A percentile compares a stretch with the other conserved stretches of the same genome.
Conservation (phyloP, 2,113 vertebrate genomes). For the Melospiza georgiana region DNA sequence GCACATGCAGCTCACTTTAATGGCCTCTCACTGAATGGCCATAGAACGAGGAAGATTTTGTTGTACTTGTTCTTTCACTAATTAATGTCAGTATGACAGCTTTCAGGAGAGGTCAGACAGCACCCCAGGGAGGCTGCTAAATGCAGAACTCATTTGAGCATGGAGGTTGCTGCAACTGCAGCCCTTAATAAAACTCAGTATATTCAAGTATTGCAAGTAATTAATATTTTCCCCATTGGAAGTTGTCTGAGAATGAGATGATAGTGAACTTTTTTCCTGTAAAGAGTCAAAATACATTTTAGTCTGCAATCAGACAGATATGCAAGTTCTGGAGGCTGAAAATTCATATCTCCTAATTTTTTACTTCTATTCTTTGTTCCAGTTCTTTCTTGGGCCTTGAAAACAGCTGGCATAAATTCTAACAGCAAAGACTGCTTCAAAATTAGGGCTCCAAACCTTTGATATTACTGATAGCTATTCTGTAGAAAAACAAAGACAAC, state of each 20-base stretch:
- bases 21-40: not conserved
- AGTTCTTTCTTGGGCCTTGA: not conserved
- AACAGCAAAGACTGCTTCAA: not conserved
- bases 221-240: not conserved
- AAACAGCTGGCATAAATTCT: not conserved
- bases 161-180: not conserved
- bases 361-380: not conserved
- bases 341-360: not conserved
- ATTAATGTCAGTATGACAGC: not conserved
- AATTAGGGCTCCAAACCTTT: not conserved
- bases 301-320: not conserved
- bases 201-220: not conserved
- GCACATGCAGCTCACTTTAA: not conserved
- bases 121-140: constrained; percentile 6
- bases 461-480: not conserved
- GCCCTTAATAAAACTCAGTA: not conserved
- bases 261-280: not conserved
- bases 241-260: not conserved
- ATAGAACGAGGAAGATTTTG: not conserved
- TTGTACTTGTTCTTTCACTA: not conserved
- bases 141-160: not conserved
- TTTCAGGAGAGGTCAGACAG: constrained; percentile 14
- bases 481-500: not conserved
- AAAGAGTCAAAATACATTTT: not conserved
- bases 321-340: not conserved